Evolutionary conservation across 2,888 invertebrate genomes (phyloP).

Genomic region (Athalia circularis): DNA sequence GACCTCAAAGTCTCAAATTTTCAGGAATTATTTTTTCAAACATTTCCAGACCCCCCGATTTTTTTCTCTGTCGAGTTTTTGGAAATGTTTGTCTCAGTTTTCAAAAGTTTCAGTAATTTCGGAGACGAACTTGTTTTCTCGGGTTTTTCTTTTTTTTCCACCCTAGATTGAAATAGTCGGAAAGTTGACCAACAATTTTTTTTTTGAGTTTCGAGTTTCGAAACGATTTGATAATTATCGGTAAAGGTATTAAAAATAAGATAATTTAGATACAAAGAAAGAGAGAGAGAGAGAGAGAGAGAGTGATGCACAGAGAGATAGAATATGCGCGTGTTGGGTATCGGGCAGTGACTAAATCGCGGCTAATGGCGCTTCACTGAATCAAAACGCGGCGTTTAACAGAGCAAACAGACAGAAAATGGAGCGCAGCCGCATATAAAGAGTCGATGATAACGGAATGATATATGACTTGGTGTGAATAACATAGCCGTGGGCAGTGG

Average conservation of each 20-base stretch:
- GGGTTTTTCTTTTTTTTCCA: too few species aligned
- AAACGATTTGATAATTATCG: background rate
- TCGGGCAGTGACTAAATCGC: conserved; percentile 66
- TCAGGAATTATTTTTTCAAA: too few species aligned
- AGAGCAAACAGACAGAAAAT: conserved; percentile 74
- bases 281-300: conserved; percentile 35
- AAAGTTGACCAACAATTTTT: too few species aligned
- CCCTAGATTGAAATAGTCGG: background rate
- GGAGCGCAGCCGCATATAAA: conserved; percentile 74
- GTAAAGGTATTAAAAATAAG: background rate
- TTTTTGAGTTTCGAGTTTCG: background rate
- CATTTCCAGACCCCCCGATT: too few species aligned
- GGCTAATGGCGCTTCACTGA: conserved; percentile 70
- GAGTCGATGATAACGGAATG: conserved; percentile 75
- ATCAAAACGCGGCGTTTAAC: conserved; percentile 69
- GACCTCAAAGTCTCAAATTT: too few species aligned
- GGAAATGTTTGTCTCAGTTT: too few species aligned
- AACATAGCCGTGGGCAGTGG: conserved; percentile 58
- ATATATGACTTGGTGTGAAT: conserved; percentile 73
- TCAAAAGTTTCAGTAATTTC: too few species aligned
- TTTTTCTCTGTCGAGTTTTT: too few species aligned
- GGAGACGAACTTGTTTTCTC: too few species aligned
- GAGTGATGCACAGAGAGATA: conserved; percentile 34
- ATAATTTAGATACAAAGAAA: conserved; percentile 15
- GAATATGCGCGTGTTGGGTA: background rate